Evolutionary conservation across 2,113 vertebrate genomes (phyloP).

Genomic region (Poeciliopsis prolifica): DNA sequence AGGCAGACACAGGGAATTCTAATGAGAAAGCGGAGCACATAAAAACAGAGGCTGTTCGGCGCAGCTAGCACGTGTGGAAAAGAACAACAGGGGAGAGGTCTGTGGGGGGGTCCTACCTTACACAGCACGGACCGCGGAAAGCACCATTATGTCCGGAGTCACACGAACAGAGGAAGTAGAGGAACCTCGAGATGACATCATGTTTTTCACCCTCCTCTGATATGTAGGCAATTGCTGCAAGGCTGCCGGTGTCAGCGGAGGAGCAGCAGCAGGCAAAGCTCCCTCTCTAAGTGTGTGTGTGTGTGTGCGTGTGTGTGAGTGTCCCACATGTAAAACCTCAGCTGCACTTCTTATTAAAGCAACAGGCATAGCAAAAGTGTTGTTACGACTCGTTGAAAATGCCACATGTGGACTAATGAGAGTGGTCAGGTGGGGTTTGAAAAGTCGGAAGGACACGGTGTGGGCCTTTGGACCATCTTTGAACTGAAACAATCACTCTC

Average conservation of each 20-base stretch:
- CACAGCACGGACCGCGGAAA: slow-evolving; percentile 40
- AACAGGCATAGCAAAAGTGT: neutral
- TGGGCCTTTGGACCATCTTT: too few species aligned
- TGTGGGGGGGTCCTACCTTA: slow-evolving; percentile 61
- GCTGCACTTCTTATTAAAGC: neutral
- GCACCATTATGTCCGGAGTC: slow-evolving; percentile 36
- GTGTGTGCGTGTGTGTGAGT: slow-evolving; percentile 7
- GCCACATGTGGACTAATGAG: too few species aligned
- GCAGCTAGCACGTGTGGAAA: slow-evolving; percentile 26
- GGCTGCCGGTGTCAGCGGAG: slow-evolving; percentile 33
- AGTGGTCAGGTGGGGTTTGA: too few species aligned
- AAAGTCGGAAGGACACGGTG: too few species aligned
- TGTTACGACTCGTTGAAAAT: neutral
- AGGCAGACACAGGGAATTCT: neutral
- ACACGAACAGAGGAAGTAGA: slow-evolving; percentile 19
- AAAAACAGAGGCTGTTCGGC: neutral
- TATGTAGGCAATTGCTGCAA: slow-evolving; percentile 55
- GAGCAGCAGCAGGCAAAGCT: slow-evolving; percentile 33
- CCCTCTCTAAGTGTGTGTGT: slow-evolving; percentile 18
- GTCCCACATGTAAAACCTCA: neutral
- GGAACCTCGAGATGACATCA: slow-evolving; percentile 70
- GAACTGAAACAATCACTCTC: too few species aligned
- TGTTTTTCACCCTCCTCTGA: slow-evolving; percentile 50
- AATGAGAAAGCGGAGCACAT: neutral
- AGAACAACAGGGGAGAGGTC: neutral